Evolutionary conservation across 1,140 invertebrate genomes (phyloP), one percentile per base, ranked within the genome.

Genomic region (Calycopis cecrops): DNA sequence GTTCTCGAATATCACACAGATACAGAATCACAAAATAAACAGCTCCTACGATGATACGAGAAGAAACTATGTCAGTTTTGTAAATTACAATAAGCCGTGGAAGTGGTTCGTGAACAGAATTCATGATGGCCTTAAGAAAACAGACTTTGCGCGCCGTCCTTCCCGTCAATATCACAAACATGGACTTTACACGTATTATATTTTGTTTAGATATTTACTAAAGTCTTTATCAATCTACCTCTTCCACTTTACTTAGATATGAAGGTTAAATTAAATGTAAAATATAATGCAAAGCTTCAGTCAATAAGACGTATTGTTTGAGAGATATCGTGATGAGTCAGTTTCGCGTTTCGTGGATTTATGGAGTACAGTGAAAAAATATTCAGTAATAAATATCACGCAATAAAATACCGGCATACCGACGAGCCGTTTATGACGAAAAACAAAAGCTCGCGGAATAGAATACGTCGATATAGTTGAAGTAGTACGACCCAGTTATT

Each of bases 51-150:
- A 74, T 67, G 65, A 74, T 74, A 70, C 66, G 66, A 66, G 70
- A n/a, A n/a, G n/a, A 65, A 76, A 83, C 72, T 63, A 67, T 69
- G 71, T 76, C 73, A 77, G 77, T 79, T 85, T 84, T 82, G 73
- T 82, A 85, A 85, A 82, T 85, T 80, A 85, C 76, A 76, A 80
- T 82, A 80, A 84, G 81, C 79, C 77, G 71, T 75, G 6, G 75
- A 62, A 73, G 70, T 57, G 62, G 70, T 71, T 76, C 78, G 79
- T 77, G 76, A 62, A 65, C 57, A 63, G 78, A 84, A 84, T 84
- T 71, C 68, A 55, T 76, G 80, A 82, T 82, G 71, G 52, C 67
- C 35, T 2, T 16, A 16, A 28, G 21, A 28, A 28, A 28, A 28
- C 21, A 69, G 76, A 79, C 72, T 79, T 77, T 71, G 66, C 38